phyloP scores from a whole-genome alignment of 2,113 vertebrate species.

The Stigmatopora argus region DNA sequence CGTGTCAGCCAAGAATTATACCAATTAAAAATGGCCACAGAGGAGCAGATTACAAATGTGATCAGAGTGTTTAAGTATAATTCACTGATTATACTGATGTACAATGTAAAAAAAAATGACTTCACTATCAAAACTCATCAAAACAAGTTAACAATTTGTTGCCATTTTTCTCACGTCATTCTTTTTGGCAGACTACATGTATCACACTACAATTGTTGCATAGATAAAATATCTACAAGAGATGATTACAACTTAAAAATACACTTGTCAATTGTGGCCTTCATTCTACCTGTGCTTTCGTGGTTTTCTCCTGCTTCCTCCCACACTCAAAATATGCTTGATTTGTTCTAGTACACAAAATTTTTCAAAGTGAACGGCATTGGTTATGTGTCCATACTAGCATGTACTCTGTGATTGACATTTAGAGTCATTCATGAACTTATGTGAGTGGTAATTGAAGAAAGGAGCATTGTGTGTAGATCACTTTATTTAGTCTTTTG shows the following conservation, averaged over 20 bases:
- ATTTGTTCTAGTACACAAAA: neutral
- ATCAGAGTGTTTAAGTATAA: neutral
- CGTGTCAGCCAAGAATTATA: constrained; percentile 91
- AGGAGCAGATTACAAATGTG: neutral
- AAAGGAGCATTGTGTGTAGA: no score
- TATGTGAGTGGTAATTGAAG: no score
- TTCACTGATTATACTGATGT: neutral
- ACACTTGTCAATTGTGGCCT: neutral
- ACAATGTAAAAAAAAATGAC: neutral
- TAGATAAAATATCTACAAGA: neutral
- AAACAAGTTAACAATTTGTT: neutral
- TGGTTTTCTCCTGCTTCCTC: neutral
- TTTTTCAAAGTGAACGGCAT: no score
- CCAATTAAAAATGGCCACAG: constrained; percentile 27
- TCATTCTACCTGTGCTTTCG: neutral
- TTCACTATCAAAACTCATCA: neutral
- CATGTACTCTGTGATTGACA: no score
- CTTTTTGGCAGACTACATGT: neutral
- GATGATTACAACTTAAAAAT: neutral
- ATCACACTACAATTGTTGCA: neutral
- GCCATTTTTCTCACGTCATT: neutral
- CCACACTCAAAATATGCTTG: neutral
- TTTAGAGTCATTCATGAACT: no score
- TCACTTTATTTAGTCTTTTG: no score
- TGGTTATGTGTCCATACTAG: no score